phyloP scores from a whole-genome alignment of 2,113 vertebrate genomes.

The Polypterus senegalus region DNA sequence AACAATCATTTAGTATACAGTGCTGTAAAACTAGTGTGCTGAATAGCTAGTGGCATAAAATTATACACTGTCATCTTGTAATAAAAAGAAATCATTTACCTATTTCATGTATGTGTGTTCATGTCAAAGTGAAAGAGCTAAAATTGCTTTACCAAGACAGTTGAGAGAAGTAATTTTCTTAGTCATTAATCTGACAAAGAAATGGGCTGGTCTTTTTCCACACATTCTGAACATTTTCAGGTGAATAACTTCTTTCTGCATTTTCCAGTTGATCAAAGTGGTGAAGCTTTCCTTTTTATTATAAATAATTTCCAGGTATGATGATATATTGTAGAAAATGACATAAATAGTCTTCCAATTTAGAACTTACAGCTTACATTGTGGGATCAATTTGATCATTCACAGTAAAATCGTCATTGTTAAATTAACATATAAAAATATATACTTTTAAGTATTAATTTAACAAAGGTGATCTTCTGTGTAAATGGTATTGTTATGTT shows the following conservation, averaged over 20 bases:
- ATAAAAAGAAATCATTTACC: constrained; percentile 1
- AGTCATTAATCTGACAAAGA: constrained; percentile 5
- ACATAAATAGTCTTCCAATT: too few relatives aligned
- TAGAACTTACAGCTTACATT: too few relatives aligned
- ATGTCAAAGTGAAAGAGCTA: neutral
- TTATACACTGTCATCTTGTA: constrained; percentile 3
- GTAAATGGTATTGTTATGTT: too few relatives aligned
- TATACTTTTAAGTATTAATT: too few relatives aligned
- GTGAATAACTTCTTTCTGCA: neutral
- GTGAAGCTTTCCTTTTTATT: neutral
- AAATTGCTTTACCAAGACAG: constrained; percentile 2
- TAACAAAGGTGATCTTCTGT: too few relatives aligned
- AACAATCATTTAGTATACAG: constrained; percentile 1
- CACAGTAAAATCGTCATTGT: too few relatives aligned
- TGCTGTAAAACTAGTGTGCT: neutral
- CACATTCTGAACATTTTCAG: neutral
- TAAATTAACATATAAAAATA: too few relatives aligned
- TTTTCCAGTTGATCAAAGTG: neutral
- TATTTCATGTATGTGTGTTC: neutral
- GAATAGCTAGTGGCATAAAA: neutral
- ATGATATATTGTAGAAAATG: too few relatives aligned
- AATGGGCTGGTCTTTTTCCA: neutral
- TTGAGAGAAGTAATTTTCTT: constrained; percentile 3
- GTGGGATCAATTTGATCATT: too few relatives aligned
- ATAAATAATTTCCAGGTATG: neutral